These are phyloP conservation scores for Penaeus monodon DNA, from an alignment of 2,888 invertebrate genomes.

Conservation along the genomic window DNA sequence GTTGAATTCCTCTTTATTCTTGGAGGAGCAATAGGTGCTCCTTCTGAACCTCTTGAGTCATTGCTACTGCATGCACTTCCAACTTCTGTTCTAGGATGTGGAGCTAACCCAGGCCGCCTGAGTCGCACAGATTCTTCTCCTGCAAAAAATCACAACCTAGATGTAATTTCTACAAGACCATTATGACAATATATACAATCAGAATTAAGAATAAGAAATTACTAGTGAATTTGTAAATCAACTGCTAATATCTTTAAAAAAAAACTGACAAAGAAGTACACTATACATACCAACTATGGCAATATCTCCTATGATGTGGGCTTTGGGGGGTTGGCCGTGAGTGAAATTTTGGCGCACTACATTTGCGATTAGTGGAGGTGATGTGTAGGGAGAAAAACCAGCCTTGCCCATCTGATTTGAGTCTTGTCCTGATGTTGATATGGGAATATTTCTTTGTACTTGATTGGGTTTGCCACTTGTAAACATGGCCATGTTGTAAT, in stretches of 20 bases:
- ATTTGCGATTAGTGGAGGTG: conserved; percentile 24
- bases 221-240: background rate
- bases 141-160: background rate
- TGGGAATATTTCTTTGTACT: background rate
- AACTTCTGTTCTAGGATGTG: conserved; percentile 16
- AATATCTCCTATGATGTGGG: conserved; percentile 56
- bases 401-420: conserved; percentile 1
- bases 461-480: conserved; percentile 30
- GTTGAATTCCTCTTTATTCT: conserved; percentile 59
- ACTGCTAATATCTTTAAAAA: background rate
- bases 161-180: background rate
- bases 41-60: conserved; percentile 29
- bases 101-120: conserved; percentile 16
- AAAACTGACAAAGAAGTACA: background rate
- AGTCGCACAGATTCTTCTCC: conserved; percentile 48
- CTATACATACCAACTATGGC: conserved; percentile 51
- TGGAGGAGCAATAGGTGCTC: conserved; percentile 58
- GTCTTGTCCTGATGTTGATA: conserved; percentile 9
- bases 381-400: conserved; percentile 10
- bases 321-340: conserved; percentile 39
- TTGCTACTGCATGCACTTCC: conserved; percentile 25
- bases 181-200: background rate
- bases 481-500: conserved; percentile 44
- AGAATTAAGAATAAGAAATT: too few relatives aligned
- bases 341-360: conserved; percentile 13